phyloP scores from a whole-genome alignment of 2,797 vertebrate genomes.

The Dendrocincla fuliginosa region DNA sequence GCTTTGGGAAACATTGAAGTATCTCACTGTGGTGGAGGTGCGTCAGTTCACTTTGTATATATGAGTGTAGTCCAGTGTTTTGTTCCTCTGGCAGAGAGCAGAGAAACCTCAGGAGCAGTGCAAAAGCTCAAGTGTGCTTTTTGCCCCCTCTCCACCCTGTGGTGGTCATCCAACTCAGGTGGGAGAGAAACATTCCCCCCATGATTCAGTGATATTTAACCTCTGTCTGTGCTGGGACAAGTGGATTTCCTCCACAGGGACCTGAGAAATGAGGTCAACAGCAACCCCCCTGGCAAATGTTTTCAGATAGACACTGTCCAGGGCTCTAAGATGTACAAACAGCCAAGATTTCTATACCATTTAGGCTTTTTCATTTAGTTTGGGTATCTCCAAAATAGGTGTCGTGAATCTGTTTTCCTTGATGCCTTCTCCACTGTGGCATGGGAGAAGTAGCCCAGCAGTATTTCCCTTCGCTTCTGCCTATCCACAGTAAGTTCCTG shows the following conservation, averaged over 20 bases:
- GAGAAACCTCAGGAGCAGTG: neutral
- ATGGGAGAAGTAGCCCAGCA: fast-evolving
- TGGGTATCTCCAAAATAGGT: neutral
- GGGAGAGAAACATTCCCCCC: neutral
- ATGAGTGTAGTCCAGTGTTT: fast-evolving
- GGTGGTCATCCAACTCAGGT: neutral
- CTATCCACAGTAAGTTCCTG: neutral
- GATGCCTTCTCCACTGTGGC: neutral
- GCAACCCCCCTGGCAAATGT: neutral
- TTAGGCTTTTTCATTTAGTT: neutral
- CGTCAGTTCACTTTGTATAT: neutral
- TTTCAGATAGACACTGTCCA: neutral
- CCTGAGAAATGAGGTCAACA: neutral
- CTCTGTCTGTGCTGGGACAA: neutral
- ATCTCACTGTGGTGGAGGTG: neutral
- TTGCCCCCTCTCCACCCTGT: neutral
- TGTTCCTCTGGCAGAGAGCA: neutral
- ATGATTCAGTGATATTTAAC: neutral
- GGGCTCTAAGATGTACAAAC: neutral
- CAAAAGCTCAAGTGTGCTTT: neutral
- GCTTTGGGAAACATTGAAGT: neutral
- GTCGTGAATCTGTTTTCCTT: neutral
- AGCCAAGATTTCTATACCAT: neutral
- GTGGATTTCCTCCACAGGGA: fast-evolving
- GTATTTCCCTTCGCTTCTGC: neutral